A percentile compares a stretch with the other conserved stretches of the same genome.
Evolutionary conservation across 2,113 vertebrate genomes (phyloP).

Genomic region (Numida meleagris): DNA sequence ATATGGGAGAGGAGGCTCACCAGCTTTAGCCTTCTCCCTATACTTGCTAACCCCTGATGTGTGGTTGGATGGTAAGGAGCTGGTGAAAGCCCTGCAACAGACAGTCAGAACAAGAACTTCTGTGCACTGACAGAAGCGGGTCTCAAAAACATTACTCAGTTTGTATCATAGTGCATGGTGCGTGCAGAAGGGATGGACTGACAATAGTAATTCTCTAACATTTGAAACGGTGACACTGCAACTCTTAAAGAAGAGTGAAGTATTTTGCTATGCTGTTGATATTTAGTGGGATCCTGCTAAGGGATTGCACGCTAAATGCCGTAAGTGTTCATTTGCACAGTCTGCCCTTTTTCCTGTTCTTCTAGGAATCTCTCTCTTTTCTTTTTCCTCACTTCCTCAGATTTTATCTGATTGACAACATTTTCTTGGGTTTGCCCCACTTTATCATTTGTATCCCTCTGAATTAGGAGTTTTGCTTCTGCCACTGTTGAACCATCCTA

Average conservation of each 20-base stretch:
- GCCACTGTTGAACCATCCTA: neutral
- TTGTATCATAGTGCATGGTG: neutral
- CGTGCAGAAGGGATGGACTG: neutral
- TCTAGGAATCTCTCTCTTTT: neutral
- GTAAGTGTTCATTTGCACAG: neutral
- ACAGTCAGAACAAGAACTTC: neutral
- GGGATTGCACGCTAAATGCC: neutral
- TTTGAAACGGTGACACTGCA: neutral
- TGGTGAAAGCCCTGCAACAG: neutral
- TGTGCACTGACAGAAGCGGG: neutral
- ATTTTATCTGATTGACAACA: neutral
- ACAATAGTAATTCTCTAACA: neutral
- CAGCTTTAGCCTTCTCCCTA: neutral
- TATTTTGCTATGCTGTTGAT: neutral
- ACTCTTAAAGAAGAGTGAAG: neutral
- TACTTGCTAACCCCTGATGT: neutral
- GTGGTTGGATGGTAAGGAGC: neutral
- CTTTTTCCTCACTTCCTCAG: neutral
- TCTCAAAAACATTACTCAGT: neutral
- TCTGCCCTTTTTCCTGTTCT: neutral
- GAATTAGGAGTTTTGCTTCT: neutral
- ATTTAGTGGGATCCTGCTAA: neutral
- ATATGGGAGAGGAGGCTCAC: neutral
- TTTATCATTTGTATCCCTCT: neutral
- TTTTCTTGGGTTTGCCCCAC: neutral